Evolutionary conservation across 2,797 vertebrate genomes (phyloP).

Genomic region (Alauda arvensis): DNA sequence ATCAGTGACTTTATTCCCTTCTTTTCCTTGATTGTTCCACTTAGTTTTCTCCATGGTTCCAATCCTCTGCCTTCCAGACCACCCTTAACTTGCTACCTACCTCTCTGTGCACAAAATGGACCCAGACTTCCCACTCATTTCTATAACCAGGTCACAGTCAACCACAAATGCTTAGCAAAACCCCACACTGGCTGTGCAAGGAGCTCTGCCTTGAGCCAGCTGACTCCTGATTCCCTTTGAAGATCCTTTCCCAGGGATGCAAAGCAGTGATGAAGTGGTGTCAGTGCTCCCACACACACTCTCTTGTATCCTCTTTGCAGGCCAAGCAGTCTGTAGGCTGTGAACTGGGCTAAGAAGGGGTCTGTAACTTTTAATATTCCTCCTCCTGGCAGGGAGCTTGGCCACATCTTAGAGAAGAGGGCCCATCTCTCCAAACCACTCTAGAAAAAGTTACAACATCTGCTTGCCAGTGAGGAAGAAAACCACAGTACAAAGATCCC

Average conservation of each 20-base stretch:
- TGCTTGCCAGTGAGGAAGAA: background rate
- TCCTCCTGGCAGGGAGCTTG: background rate
- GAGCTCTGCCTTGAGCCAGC: background rate
- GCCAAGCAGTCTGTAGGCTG: background rate
- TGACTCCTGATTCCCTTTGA: background rate
- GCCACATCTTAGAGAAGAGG: background rate
- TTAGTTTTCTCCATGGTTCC: background rate
- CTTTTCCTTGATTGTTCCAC: background rate
- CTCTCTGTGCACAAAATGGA: background rate
- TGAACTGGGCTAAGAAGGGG: background rate
- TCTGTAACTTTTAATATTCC: background rate
- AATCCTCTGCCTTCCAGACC: background rate
- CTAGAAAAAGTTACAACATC: background rate
- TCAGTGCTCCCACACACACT: background rate
- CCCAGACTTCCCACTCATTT: background rate
- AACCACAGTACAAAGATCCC: background rate
- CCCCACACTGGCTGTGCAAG: background rate
- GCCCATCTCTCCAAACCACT: rapidly evolving
- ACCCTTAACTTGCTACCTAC: background rate
- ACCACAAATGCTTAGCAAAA: background rate
- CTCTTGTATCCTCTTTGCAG: background rate
- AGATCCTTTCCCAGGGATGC: background rate
- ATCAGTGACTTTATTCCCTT: slow-evolving; percentile 21
- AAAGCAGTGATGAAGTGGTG: background rate
- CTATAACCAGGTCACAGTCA: background rate